Base-by-base conservation (phyloP, 1,140 invertebrate species). In the Tetragonula clypearis region DNA sequence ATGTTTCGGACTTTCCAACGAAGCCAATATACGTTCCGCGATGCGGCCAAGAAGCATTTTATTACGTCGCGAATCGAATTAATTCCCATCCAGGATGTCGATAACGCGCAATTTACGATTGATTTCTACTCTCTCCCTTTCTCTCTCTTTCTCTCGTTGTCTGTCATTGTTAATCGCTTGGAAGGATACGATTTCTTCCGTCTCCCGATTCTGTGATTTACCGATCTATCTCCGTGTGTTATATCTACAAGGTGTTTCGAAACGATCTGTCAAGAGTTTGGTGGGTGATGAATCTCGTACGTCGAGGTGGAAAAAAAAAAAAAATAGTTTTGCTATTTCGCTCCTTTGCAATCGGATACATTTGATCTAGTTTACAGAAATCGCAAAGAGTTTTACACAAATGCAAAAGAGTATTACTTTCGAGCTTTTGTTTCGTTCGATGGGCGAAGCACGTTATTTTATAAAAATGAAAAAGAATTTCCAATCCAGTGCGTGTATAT, bases 1-100 rank as follows among this genome's bases (percentile, higher is more conserved):
- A 68, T 83, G 72, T 75, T 86, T 83, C 66, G 85, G 82, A 79
- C 82, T 87, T 86, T 84, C 76, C 26, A 87, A 78, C 82, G 82
- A 85, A 87, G 72, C 77, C 82, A 41, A 84, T 84, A 76, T 87
- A 84, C 55, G 69, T 55, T 78, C 66, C 82, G 41, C 75, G 76
- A 86, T 79, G 76, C 82, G 75, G 75, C 74, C 82, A 73, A 84
- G 82, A 79, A 86, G 72, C 79, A 74, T 86, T 82, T 86, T 76
- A 86, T 82, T 85, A 81, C 79, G 60, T 82, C 73, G 72, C 62
- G 79, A 82, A 82, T 85, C 79, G 71, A 86, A 82, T 86, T 86
- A 76, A 82, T 71, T 74, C 80, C 72, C 81, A 68, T 77, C 56
- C 58, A 30, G 79, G 66, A 81, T 85, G 78, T 74, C 83, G 78